Conservation (phyloP, 2,113 vertebrate genomes). For the Seriola dumerili region DNA sequence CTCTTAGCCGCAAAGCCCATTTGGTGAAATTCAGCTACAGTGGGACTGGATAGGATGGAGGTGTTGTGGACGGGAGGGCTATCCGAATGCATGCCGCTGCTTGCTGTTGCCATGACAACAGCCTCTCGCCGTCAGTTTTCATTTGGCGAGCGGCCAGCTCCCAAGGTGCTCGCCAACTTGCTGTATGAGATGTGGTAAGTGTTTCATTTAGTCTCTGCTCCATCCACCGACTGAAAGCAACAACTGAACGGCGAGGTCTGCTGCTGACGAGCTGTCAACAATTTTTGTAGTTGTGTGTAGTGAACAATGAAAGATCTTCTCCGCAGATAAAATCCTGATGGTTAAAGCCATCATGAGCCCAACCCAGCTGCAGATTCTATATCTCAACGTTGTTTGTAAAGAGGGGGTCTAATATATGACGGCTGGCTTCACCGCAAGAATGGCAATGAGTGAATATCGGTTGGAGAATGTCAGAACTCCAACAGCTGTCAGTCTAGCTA, state of each 20-base stretch:
- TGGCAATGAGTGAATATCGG: neutral
- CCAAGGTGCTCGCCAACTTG: slow-evolving; percentile 64
- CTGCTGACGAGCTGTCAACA: neutral
- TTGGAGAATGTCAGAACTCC: neutral
- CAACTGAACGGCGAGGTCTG: neutral
- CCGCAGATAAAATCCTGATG: neutral
- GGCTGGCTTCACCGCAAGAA: neutral
- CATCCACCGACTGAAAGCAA: slow-evolving; percentile 9
- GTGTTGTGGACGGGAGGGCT: neutral
- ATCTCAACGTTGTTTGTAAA: neutral
- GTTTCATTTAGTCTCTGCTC: slow-evolving; percentile 53
- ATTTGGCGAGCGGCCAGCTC: slow-evolving; percentile 55
- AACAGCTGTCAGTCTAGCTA: neutral
- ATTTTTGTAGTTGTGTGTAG: neutral
- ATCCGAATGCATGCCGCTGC: slow-evolving; percentile 45
- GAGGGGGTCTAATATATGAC: no score
- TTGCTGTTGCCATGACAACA: slow-evolving; percentile 75
- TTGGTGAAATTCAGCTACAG: slow-evolving; percentile 47
- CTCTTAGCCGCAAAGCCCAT: slow-evolving; percentile 17
- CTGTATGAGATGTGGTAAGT: slow-evolving; percentile 51
- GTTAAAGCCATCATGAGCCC: neutral
- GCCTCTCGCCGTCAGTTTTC: slow-evolving; percentile 37
- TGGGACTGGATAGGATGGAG: neutral
- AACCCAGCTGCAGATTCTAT: neutral
- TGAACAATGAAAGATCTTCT: neutral